phyloP scores from a whole-genome alignment of 2,797 vertebrate species.

The Mycteria americana region DNA sequence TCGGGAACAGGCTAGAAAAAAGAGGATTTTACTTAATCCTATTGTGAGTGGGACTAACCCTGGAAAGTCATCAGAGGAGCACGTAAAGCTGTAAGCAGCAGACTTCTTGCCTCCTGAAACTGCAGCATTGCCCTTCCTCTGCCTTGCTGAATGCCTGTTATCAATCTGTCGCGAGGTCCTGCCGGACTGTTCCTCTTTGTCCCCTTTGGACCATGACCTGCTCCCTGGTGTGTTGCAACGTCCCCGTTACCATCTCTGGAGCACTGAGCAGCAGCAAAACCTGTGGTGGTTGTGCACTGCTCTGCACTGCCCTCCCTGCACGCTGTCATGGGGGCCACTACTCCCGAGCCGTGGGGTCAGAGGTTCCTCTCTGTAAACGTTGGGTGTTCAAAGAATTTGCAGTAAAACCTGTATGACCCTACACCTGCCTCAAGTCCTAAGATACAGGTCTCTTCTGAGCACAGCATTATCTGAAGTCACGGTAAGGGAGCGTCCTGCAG shows the following conservation, averaged over 20 bases:
- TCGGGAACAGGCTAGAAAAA: not conserved
- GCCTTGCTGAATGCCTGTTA: not conserved
- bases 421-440: not conserved
- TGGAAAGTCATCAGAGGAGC: not conserved
- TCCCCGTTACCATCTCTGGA: not conserved
- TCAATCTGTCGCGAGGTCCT: fast-evolving
- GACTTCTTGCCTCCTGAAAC: not conserved
- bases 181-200: not conserved
- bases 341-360: fast-evolving
- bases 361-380: not conserved
- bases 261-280: not conserved
- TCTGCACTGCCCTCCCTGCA: not conserved
- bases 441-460: not conserved
- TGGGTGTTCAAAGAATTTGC: not conserved
- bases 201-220: not conserved
- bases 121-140: not conserved
- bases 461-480: not conserved
- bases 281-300: not conserved
- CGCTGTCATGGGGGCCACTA: fast-evolving
- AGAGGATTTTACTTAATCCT: not conserved
- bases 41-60: not conserved
- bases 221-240: not conserved
- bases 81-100: not conserved
- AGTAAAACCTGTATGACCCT: not conserved
- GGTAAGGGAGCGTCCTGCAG: too few relatives aligned